phyloP scores from a whole-genome alignment of 2,113 vertebrate species.

The Dasyurus viverrinus region DNA sequence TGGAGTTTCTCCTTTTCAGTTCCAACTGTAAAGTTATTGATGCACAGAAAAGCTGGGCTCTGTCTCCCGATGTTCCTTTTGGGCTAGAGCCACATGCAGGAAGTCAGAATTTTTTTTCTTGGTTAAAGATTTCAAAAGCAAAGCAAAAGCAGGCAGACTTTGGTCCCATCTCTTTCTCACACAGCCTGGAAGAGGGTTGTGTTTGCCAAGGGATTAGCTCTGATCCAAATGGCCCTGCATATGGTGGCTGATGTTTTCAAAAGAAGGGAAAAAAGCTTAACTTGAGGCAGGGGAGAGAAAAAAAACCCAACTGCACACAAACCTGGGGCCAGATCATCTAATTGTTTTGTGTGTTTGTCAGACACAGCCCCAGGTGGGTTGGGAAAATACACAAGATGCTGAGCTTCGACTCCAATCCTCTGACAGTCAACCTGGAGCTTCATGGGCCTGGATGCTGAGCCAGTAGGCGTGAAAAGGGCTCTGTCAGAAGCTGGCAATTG shows the following conservation, averaged over 20 bases:
- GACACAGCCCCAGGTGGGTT: not conserved
- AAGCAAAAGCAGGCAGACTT: constrained; percentile 14
- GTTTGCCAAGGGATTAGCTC: constrained; percentile 38
- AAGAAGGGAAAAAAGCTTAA: not conserved
- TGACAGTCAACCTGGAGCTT: not conserved
- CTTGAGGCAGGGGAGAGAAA: not conserved
- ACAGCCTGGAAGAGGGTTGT: not conserved
- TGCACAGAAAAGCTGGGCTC: not conserved
- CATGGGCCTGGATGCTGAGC: not conserved
- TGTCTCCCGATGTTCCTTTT: not conserved
- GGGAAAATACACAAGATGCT: not conserved
- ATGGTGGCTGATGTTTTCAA: not conserved
- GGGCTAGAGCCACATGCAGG: constrained; percentile 45
- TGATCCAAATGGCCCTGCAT: constrained; percentile 54
- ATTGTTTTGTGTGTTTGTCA: not conserved
- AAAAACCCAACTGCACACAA: not conserved
- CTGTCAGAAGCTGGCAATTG: not conserved
- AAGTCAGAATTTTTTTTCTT: constrained; percentile 17
- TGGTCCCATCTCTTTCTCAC: not conserved
- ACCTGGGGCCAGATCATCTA: not conserved
- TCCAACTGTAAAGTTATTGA: not conserved
- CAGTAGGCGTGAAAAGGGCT: not conserved
- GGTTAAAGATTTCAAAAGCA: constrained; percentile 17
- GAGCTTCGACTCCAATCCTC: not conserved
- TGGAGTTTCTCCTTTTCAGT: not conserved